A percentile compares a stretch with the other conserved stretches of the same genome.
Evolutionary conservation across 1,140 invertebrate species (phyloP).

Genomic region (Brachionus calyciflorus): DNA sequence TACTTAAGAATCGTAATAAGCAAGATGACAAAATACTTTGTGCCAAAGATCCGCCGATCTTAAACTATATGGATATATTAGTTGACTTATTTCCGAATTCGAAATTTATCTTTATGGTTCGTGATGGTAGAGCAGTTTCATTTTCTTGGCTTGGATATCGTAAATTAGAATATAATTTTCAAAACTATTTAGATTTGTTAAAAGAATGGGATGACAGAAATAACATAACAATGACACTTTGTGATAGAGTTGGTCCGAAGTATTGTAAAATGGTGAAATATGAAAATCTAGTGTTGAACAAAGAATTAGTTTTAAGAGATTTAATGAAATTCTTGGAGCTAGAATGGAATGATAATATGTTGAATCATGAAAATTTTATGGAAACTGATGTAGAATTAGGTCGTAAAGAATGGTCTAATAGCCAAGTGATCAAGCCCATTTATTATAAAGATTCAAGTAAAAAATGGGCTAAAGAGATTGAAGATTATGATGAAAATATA

Average conservation of each 20-base stretch:
- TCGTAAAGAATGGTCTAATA: neutral
- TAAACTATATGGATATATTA: too few species aligned
- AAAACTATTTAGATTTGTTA: neutral
- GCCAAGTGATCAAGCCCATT: too few species aligned
- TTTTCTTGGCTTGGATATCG: neutral
- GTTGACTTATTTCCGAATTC: constrained; percentile 31
- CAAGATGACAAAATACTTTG: too few species aligned
- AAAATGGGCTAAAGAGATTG: too few species aligned
- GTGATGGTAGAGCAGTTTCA: neutral
- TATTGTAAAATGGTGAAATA: constrained; percentile 5
- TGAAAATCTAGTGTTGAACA: neutral
- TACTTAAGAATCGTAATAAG: too few species aligned
- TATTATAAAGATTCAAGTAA: too few species aligned
- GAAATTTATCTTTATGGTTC: constrained; percentile 20
- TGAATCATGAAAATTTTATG: neutral
- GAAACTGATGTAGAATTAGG: neutral
- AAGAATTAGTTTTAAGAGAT: neutral
- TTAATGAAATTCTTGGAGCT: neutral
- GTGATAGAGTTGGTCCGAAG: neutral
- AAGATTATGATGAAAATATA: too few species aligned
- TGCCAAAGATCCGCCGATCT: too few species aligned
- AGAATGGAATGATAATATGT: neutral
- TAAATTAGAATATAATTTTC: neutral
- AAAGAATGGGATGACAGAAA: neutral
- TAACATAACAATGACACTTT: neutral